Evolutionary conservation across 2,113 vertebrate genomes (phyloP).

Genomic region (Smithornis capensis): DNA sequence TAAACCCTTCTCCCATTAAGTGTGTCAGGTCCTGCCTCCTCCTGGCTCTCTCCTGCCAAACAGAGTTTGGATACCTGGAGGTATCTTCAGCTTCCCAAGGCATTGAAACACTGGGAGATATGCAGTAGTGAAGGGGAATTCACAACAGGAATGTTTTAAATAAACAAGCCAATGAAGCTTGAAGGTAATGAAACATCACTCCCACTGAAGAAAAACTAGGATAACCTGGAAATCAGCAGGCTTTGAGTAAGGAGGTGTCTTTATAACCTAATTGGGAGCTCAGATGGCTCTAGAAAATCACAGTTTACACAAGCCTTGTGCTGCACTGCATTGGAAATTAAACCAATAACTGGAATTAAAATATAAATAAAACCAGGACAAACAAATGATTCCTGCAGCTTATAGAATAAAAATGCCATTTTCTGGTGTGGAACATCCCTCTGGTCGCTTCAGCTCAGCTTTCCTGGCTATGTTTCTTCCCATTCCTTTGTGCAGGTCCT

Average conservation of each 20-base stretch:
- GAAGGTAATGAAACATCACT: not conserved
- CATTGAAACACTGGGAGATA: not conserved
- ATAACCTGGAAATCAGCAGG: not conserved
- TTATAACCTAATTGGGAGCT: not conserved
- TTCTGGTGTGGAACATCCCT: not conserved
- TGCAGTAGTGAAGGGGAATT: not conserved
- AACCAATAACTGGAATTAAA: not conserved
- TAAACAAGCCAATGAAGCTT: not conserved
- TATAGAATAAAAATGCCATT: not conserved
- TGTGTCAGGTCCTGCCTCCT: not conserved
- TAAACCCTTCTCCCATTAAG: not conserved
- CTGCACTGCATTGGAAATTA: not conserved
- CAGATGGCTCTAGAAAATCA: not conserved
- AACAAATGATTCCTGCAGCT: not conserved
- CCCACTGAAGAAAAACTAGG: not conserved
- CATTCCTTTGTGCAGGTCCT: not conserved
- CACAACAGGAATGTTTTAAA: not conserved
- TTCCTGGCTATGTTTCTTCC: not conserved
- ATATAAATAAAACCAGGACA: not conserved
- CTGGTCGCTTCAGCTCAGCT: not conserved
- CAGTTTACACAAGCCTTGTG: not conserved
- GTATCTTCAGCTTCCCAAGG: not conserved
- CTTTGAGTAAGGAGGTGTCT: not conserved
- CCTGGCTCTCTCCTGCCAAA: not conserved
- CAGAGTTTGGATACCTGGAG: not conserved